Percentiles rank a stretch among this genome's conserved stretches.
These are phyloP conservation scores for Aegithalos caudatus DNA, from an alignment of 2,113 vertebrate species.

Conservation along the genomic window DNA sequence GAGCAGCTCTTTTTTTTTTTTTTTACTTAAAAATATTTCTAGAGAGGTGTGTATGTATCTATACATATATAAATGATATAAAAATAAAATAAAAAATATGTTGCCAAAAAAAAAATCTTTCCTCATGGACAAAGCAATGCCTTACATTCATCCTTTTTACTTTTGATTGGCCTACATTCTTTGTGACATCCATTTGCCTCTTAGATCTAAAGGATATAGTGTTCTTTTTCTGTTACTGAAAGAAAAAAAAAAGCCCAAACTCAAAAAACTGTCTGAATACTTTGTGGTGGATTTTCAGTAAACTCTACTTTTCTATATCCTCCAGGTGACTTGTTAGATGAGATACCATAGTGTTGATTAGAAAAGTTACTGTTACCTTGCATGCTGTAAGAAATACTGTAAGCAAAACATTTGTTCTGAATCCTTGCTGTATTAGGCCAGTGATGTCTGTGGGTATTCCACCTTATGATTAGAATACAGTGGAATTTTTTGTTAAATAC, in stretches of 20 bases:
- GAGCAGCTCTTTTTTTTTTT: not conserved
- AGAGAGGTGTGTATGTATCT: not conserved
- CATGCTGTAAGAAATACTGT: not conserved
- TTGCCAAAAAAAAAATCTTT: not conserved
- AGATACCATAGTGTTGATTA: not conserved
- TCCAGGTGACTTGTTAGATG: not conserved
- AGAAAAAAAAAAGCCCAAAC: not conserved
- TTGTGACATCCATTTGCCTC: not conserved
- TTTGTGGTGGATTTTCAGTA: not conserved
- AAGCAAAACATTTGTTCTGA: not conserved
- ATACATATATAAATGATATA: not conserved
- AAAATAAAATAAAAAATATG: not conserved
- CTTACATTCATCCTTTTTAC: not conserved
- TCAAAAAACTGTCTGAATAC: not conserved
- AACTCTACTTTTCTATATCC: not conserved
- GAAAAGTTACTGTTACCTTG: not conserved
- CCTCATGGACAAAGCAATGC: not conserved
- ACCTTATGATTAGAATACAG: not conserved
- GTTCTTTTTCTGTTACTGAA: not conserved
- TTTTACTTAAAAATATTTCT: not conserved
- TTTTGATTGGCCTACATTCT: conserved; percentile 25
- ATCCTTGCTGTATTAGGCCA: not conserved
- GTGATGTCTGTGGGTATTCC: not conserved
- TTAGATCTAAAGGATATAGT: not conserved
- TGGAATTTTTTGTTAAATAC: not conserved